These are phyloP conservation scores for Aphelenchoides besseyi DNA, from an alignment of 1,140 invertebrate genomes.

Conservation along the genomic window DNA sequence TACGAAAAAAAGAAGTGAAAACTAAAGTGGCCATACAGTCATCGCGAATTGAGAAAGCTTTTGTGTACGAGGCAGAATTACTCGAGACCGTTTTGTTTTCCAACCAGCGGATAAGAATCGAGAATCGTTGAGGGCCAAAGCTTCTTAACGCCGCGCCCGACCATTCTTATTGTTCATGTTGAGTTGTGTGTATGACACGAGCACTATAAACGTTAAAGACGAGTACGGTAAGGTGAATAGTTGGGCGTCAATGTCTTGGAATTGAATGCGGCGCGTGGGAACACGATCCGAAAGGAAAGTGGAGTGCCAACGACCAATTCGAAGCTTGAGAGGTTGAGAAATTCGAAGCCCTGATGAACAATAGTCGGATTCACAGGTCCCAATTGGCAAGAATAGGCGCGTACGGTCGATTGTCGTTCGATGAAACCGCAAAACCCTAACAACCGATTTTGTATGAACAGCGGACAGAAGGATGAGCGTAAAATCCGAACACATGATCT, in stretches of 20 bases:
- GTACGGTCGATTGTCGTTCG: no score
- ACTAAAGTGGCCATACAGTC: not conserved
- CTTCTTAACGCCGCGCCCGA: not conserved
- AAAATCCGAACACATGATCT: no score
- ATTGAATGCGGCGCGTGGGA: not conserved
- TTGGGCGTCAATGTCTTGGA: constrained; percentile 1
- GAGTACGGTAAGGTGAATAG: not conserved
- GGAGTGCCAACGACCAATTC: not conserved
- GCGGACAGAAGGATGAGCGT: no score
- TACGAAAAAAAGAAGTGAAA: not conserved
- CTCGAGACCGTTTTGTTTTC: not conserved
- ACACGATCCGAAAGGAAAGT: not conserved
- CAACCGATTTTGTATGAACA: no score
- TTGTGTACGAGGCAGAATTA: not conserved
- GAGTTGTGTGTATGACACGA: constrained; percentile 1
- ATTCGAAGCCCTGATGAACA: no score
- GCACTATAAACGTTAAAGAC: not conserved
- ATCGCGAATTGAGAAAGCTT: not conserved
- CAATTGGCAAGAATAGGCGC: no score
- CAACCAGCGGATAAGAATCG: not conserved
- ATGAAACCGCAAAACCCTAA: no score
- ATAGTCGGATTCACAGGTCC: no score
- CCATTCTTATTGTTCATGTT: not conserved
- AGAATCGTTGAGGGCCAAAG: not conserved
- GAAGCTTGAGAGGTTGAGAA: not conserved